phyloP scores from a whole-genome alignment of 2,797 vertebrate genomes.

The Agapornis canus region DNA sequence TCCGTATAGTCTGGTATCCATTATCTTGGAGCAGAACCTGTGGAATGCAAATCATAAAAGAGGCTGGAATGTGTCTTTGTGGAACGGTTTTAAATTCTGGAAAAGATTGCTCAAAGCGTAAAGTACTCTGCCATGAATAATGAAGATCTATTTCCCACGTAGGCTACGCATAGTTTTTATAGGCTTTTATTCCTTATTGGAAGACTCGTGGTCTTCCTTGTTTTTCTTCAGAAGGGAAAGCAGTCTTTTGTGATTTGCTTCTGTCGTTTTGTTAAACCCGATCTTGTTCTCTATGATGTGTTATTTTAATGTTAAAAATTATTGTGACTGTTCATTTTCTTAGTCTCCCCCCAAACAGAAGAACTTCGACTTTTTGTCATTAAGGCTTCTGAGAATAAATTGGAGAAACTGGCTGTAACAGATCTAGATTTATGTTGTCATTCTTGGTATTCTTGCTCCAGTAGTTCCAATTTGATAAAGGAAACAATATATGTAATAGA shows the following conservation, averaged over 20 bases:
- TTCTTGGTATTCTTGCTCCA: constrained; percentile 56
- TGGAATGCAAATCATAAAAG: constrained; percentile 19
- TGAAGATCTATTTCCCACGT: constrained; percentile 8
- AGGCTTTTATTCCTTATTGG: constrained; percentile 14
- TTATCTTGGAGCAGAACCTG: constrained; percentile 35
- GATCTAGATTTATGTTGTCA: constrained; percentile 45
- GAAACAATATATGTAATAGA: constrained; percentile 66
- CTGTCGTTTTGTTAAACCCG: not conserved
- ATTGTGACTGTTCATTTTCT: not conserved
- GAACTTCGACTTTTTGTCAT: constrained; percentile 39
- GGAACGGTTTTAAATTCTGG: constrained; percentile 17
- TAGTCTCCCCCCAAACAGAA: not conserved
- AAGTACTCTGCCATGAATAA: constrained; percentile 8
- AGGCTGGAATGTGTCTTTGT: constrained; percentile 16
- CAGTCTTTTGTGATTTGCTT: not conserved
- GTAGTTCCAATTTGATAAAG: constrained; percentile 66
- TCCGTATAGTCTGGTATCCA: not conserved
- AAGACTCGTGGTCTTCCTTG: not conserved
- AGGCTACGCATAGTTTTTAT: not conserved
- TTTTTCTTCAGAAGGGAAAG: not conserved
- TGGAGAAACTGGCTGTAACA: constrained; percentile 47
- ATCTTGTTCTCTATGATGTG: not conserved
- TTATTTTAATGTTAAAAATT: not conserved
- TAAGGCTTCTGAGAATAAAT: constrained; percentile 29
- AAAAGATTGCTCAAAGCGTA: not conserved